These are phyloP conservation scores for Mungos mungo DNA, from an alignment of 2,113 vertebrate genomes.

Conservation along the genomic window DNA sequence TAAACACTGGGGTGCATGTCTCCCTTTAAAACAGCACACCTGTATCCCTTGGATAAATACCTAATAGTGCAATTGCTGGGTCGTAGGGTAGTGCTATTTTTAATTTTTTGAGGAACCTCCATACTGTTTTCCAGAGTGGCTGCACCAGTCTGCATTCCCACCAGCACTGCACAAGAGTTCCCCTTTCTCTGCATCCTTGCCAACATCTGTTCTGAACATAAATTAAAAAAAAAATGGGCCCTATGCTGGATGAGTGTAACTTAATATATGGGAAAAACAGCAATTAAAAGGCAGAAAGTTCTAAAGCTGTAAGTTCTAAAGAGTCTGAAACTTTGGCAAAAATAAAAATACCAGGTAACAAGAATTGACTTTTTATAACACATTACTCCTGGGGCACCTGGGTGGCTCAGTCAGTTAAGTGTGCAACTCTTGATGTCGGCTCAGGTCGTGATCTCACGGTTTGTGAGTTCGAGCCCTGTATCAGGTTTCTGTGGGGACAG, in stretches of 20 bases:
- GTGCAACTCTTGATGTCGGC: neutral
- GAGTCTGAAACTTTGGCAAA: neutral
- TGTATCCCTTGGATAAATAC: too few species aligned
- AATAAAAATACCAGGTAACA: neutral
- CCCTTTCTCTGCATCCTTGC: too few species aligned
- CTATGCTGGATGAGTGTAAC: neutral
- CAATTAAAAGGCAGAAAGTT: neutral
- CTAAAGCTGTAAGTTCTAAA: neutral
- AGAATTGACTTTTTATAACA: neutral
- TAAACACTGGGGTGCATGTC: too few species aligned
- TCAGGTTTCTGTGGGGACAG: neutral
- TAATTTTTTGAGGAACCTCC: too few species aligned
- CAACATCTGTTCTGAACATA: neutral
- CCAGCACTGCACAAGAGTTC: too few species aligned
- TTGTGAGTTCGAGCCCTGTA: neutral
- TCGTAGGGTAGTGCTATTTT: too few species aligned
- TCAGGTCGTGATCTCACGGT: neutral
- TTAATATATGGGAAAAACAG: neutral
- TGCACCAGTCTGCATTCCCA: too few species aligned
- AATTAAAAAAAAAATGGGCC: neutral
- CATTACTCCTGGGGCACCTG: neutral
- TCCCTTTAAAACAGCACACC: too few species aligned
- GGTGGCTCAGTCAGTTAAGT: neutral
- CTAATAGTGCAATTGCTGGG: too few species aligned
- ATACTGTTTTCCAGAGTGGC: too few species aligned